A percentile compares a stretch with the other conserved stretches of the same genome.
Conservation (phyloP, 2,888 invertebrate genomes). For the Sminthurinus aureus region DNA sequence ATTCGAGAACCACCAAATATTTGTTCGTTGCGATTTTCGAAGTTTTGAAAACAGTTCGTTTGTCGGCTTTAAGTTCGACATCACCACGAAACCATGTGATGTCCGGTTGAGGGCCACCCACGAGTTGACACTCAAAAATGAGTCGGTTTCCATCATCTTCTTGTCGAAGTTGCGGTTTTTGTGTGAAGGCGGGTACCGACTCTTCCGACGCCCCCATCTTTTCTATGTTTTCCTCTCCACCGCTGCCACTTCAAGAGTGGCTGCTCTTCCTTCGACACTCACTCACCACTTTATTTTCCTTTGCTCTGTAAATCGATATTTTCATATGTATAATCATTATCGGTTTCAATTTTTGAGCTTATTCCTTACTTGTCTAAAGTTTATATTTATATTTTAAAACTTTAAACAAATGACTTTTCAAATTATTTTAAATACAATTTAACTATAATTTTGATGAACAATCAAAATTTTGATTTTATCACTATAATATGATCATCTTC, state of each 20-base stretch:
- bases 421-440: too few species aligned
- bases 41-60: conserved; percentile 85
- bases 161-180: conserved; percentile 95
- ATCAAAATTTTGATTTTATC: too few species aligned
- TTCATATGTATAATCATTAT: too few species aligned
- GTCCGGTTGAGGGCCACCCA: conserved; percentile 87
- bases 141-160: conserved; percentile 96
- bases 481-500: too few species aligned
- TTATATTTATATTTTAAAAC: too few species aligned
- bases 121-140: conserved; percentile 91
- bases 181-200: conserved; percentile 97
- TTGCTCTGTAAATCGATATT: neutral
- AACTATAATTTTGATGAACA: too few species aligned
- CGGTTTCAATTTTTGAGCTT: too few species aligned
- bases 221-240: neutral
- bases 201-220: conserved; percentile 87
- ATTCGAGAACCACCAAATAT: conserved; percentile 88
- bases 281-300: conserved; percentile 12
- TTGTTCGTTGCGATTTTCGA: conserved; percentile 85
- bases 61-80: conserved; percentile 82
- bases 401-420: too few species aligned
- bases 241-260: conserved; percentile 33
- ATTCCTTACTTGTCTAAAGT: neutral
- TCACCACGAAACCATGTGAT: conserved; percentile 93
- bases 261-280: conserved; percentile 11